phyloP scores from a whole-genome alignment of 2,888 invertebrate genomes.

The Nasonovia ribisnigri region DNA sequence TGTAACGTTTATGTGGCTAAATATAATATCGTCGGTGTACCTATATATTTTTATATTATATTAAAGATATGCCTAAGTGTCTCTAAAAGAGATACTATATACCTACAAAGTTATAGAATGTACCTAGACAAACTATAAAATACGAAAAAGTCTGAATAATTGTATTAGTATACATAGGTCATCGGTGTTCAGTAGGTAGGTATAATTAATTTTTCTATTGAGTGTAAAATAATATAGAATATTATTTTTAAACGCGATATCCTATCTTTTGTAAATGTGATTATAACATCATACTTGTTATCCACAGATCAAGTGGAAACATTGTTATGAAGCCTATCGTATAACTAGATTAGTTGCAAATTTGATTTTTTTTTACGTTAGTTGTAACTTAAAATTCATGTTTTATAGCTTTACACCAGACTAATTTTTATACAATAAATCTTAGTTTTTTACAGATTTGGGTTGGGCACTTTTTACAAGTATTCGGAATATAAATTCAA shows the following conservation, averaged over 20 bases:
- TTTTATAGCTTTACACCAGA: not conserved
- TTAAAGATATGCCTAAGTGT: not conserved
- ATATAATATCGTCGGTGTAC: not conserved
- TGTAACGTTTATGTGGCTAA: not conserved
- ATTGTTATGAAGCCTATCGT: not conserved
- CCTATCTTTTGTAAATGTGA: not conserved
- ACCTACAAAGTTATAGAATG: not conserved
- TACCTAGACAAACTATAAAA: not conserved
- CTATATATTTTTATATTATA: not conserved
- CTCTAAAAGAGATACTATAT: not conserved
- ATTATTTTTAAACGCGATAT: not conserved
- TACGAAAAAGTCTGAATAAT: not conserved
- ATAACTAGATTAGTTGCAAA: slow-evolving; percentile 22
- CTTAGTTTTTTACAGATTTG: not conserved
- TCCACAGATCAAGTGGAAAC: not conserved
- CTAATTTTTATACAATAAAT: not conserved
- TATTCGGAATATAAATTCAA: not conserved
- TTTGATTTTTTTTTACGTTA: slow-evolving; percentile 23
- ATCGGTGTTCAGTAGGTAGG: not conserved
- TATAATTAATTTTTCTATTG: not conserved
- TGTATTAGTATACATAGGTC: not conserved
- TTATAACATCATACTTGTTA: not conserved
- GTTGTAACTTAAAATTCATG: slow-evolving; percentile 11
- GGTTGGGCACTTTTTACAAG: not conserved
- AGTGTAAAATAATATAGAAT: not conserved